Base-by-base conservation (phyloP, 2,113 vertebrate genomes). In the Semnornis frantzii region DNA sequence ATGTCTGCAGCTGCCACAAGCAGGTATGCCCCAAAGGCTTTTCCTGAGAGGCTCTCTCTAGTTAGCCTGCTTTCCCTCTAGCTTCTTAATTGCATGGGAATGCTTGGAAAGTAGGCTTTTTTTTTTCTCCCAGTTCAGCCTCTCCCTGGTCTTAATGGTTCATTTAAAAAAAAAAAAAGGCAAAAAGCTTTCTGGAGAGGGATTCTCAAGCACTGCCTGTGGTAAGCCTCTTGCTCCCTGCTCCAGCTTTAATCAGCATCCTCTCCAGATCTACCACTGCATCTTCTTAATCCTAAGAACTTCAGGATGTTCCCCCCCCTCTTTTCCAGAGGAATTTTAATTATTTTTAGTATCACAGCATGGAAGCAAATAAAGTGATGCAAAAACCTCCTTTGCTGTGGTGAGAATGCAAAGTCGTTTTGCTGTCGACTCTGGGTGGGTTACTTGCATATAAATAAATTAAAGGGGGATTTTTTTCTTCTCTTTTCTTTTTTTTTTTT, bases 371-470 rank as follows among this genome's bases (percentile, higher is more conserved):
- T 3, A 70, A 58, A 58, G 34, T 6, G 65, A 87, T 58, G 9
- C 8, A 58, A 65, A 50, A 46, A 0, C 10, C 8, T 8, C 8
- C 24, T 77, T 81, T 92, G 21, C 63, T 70, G 54, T 70, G 55
- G 63, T 27, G 57, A 74, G 82, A 92, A 89, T 31, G 79, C 18
- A 28, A 81, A 89, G 78, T 57, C 87, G 27, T 50, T 68, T 78
- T 87, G 18, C 94, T 93, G 92, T 92, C 85, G 82, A 4, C 20
- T 87, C 91, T 70, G 72, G n/a, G 50, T 60, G 72, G 93, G 91
- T 87, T 78, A 60, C 92, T 92, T 90, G 91, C 85, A 65, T 92
- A 91, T 83, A 95, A 96, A 95, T 95, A 95, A 91, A 95, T 91
- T 80, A 85, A 44, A 23, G 54, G 20, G 28, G 6, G 62, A 23